Evolutionary conservation across 2,797 vertebrate genomes (phyloP).

Genomic region (Platalea minor): DNA sequence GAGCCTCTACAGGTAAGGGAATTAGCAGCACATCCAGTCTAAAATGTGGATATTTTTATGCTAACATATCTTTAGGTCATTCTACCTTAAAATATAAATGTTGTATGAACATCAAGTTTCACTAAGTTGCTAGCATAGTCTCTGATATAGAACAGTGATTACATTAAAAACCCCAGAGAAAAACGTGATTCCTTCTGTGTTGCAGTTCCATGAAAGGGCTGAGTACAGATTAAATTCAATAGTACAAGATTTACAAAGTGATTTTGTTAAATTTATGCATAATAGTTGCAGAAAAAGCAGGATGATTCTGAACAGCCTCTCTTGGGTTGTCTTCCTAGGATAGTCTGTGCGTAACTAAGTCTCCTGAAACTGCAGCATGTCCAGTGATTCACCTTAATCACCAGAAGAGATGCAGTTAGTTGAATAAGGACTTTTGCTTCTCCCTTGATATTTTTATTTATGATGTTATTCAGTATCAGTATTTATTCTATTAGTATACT

Average conservation of each 20-base stretch:
- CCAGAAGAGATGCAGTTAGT: background rate
- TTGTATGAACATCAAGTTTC: background rate
- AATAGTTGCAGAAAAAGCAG: background rate
- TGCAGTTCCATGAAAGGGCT: background rate
- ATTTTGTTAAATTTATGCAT: background rate
- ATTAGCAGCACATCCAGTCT: background rate
- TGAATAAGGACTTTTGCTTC: background rate
- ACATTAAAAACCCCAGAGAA: background rate
- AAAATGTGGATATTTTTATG: background rate
- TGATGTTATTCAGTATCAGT: background rate
- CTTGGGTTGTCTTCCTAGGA: background rate
- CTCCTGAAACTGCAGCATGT: background rate
- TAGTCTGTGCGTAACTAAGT: background rate
- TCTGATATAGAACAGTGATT: background rate
- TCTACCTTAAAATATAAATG: background rate
- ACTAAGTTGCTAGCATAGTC: background rate
- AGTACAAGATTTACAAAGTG: background rate
- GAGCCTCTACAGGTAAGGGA: background rate
- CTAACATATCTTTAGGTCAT: background rate
- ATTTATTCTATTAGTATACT: conserved; percentile 8
- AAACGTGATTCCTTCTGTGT: background rate
- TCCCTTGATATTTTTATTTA: conserved; percentile 4
- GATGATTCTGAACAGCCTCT: background rate
- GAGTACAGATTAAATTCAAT: background rate
- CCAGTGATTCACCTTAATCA: background rate